Evolutionary conservation across 1,140 invertebrate species (phyloP).

Genomic region (Drosophila santomea): DNA sequence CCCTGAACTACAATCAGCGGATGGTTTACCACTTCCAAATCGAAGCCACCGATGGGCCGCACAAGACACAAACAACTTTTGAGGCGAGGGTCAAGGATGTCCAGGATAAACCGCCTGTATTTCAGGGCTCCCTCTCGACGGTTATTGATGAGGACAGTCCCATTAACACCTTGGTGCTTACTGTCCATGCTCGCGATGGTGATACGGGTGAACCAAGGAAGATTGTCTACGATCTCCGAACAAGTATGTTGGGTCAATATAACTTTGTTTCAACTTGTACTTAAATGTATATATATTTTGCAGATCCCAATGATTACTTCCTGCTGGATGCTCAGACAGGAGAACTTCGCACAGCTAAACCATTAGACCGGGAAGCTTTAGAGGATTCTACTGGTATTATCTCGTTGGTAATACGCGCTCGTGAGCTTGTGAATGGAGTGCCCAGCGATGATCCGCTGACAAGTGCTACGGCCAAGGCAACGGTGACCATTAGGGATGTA

Average conservation of each 20-base stretch:
- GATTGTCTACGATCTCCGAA: constrained; percentile 91
- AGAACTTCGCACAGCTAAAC: constrained; percentile 92
- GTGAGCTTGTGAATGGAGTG: constrained; percentile 90
- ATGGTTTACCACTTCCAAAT: constrained; percentile 90
- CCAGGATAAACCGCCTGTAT: constrained; percentile 93
- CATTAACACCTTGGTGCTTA: constrained; percentile 93
- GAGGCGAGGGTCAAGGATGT: constrained; percentile 92
- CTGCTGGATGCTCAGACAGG: constrained; percentile 91
- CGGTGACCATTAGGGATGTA: constrained; percentile 94
- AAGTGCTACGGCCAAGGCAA: constrained; percentile 89
- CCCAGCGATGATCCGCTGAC: constrained; percentile 89
- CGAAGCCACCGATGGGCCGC: constrained; percentile 90
- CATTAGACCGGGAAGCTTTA: constrained; percentile 92
- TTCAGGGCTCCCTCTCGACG: constrained; percentile 91
- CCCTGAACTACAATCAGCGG: constrained; percentile 89
- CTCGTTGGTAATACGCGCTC: constrained; percentile 89
- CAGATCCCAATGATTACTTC: constrained; percentile 95
- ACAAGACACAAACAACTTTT: constrained; percentile 89
- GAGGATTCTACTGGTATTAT: constrained; percentile 92
- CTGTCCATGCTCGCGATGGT: constrained; percentile 92
- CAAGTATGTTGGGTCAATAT: constrained; percentile 87
- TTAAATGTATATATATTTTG: not conserved
- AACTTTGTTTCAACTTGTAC: not conserved
- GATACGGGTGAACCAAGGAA: constrained; percentile 92
- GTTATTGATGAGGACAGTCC: constrained; percentile 93